phyloP scores from a whole-genome alignment of 92 coral and sea anemone species.

The Pocillopora grandis region DNA sequence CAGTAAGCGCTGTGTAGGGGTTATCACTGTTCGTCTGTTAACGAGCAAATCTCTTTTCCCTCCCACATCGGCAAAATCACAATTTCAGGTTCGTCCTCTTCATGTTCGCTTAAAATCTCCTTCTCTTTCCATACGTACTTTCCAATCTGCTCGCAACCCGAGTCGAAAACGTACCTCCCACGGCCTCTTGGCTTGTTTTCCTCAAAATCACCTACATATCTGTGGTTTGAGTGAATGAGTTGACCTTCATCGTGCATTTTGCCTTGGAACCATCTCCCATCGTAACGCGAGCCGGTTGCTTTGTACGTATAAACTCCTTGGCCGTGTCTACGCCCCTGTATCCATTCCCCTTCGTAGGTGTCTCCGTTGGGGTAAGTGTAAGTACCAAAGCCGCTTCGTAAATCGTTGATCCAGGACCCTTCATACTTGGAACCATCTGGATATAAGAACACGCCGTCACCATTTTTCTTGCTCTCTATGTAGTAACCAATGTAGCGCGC shows the following conservation, averaged over 20 bases:
- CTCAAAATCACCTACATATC: conserved; percentile 67
- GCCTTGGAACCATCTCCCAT: conserved; percentile 84
- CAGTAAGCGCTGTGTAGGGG: neutral
- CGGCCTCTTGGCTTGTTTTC: conserved; percentile 68
- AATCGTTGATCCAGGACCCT: conserved; percentile 83
- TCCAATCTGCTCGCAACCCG: conserved; percentile 81
- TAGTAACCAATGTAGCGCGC: conserved; percentile 81
- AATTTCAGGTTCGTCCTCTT: conserved; percentile 59
- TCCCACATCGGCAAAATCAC: conserved; percentile 68
- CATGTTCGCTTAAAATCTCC: conserved; percentile 48
- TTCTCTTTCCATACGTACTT: conserved; percentile 64
- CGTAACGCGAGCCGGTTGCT: conserved; percentile 78
- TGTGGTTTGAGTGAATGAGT: conserved; percentile 72
- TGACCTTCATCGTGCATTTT: conserved; percentile 78
- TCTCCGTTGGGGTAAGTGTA: conserved; percentile 83
- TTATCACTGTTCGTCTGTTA: conserved; percentile 17
- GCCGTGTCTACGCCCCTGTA: conserved; percentile 69
- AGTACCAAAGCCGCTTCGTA: conserved; percentile 77
- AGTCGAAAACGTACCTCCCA: conserved; percentile 74
- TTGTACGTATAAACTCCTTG: conserved; percentile 82
- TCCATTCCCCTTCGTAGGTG: conserved; percentile 87
- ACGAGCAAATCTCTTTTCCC: conserved; percentile 57
- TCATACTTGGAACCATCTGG: conserved; percentile 88
- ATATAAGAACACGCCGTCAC: conserved; percentile 74
- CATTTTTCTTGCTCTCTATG: conserved; percentile 76